Percentiles rank a stretch among this genome's conserved stretches.
phyloP scores from a whole-genome alignment of 2,113 vertebrate species.

The Seriola quinqueradiata region DNA sequence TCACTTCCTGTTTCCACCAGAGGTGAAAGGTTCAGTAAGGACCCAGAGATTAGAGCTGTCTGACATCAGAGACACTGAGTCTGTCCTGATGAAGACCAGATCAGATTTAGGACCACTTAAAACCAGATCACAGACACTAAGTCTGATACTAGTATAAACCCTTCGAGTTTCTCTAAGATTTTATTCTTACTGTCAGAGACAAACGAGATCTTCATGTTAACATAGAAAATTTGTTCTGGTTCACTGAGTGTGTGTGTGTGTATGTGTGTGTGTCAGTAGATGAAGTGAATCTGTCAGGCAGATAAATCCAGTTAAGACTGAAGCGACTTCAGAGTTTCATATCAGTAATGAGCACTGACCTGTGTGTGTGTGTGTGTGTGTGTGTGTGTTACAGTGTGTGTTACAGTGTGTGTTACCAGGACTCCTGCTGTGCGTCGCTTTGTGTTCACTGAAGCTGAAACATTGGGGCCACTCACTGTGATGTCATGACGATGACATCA shows the following conservation, averaged over 20 bases:
- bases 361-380: conserved; percentile 15
- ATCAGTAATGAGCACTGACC: conserved; percentile 55
- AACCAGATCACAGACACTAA: too few relatives aligned
- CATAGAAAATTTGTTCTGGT: background rate
- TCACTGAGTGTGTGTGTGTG: conserved; percentile 2
- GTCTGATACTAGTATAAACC: too few relatives aligned
- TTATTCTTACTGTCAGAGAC: too few relatives aligned
- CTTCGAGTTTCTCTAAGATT: too few relatives aligned
- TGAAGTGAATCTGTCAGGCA: conserved; percentile 41
- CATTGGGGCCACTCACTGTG: background rate
- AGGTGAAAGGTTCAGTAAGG: too few relatives aligned
- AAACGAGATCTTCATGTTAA: too few relatives aligned
- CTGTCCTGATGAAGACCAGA: too few relatives aligned
- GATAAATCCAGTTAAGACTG: conserved; percentile 43
- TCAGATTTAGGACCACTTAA: too few relatives aligned
- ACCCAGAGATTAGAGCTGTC: too few relatives aligned
- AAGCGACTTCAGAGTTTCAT: conserved; percentile 17
- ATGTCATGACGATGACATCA: background rate
- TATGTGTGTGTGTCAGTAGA: background rate
- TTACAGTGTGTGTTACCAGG: background rate
- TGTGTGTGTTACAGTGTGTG: background rate
- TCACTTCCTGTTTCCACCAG: too few relatives aligned
- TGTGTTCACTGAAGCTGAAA: conserved; percentile 13
- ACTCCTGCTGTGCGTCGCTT: background rate
- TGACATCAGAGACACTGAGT: too few relatives aligned